Conservation (phyloP, 2,113 vertebrate genomes). For the Salvelinus namaycush region DNA sequence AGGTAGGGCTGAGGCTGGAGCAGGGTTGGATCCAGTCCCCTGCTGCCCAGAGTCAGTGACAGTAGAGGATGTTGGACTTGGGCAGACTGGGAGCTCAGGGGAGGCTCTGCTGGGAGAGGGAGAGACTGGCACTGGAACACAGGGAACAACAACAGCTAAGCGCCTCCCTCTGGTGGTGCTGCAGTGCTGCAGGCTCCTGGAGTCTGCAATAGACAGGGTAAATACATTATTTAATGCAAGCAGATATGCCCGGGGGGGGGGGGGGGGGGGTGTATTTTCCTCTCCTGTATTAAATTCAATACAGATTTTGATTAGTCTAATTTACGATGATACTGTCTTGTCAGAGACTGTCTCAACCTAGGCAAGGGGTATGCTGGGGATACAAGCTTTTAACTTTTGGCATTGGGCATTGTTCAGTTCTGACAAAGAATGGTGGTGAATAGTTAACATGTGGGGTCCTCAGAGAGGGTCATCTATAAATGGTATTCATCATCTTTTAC, state of each 20-base stretch:
- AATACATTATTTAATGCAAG: not conserved
- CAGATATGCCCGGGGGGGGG: not conserved
- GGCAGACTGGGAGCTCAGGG: conserved; percentile 14
- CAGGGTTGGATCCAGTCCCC: not conserved
- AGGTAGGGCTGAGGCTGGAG: not conserved
- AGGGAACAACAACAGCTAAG: conserved; percentile 36
- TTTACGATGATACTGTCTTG: not conserved
- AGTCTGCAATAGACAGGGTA: conserved; percentile 16
- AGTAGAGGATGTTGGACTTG: not conserved
- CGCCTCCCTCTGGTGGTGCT: conserved; percentile 23
- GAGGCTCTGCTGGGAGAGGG: not conserved
- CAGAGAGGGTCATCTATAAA: conserved; percentile 69
- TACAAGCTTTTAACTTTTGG: too few species aligned
- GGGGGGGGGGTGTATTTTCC: not conserved
- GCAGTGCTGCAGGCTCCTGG: conserved; percentile 18
- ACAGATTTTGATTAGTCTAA: too few species aligned
- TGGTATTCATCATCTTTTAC: conserved; percentile 82
- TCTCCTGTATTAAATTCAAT: not conserved
- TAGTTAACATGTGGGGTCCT: conserved; percentile 74
- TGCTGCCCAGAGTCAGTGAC: not conserved
- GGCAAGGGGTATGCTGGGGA: too few species aligned
- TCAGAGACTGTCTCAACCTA: not conserved
- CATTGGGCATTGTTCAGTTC: conserved; percentile 75
- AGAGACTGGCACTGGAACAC: conserved; percentile 18
- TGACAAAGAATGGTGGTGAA: conserved; percentile 78